Conservation (phyloP, 2,797 vertebrate species). For the Eulemur rubriventer region DNA sequence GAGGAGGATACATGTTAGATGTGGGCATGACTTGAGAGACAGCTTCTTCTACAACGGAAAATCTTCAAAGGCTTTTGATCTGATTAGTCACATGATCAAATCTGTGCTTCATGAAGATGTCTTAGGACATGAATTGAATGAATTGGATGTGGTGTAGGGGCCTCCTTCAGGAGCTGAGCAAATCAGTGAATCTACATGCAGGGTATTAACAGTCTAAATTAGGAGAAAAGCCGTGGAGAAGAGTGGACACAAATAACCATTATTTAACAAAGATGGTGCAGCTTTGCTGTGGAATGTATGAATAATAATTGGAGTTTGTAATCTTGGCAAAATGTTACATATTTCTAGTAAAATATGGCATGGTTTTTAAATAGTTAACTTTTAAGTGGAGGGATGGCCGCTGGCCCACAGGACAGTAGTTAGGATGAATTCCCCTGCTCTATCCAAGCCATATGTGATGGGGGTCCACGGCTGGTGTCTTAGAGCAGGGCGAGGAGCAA, state of each 20-base stretch:
- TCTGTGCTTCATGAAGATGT: background rate
- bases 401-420: background rate
- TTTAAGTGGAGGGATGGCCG: background rate
- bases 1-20: background rate
- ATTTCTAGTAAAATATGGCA: background rate
- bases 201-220: background rate
- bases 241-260: background rate
- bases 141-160: background rate
- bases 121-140: background rate
- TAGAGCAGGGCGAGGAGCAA: fast-evolving
- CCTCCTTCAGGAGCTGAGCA: background rate
- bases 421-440: background rate
- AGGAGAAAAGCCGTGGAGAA: background rate
- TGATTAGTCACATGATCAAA: background rate
- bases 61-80: background rate
- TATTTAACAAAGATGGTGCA: background rate
- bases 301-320: background rate
- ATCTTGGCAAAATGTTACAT: background rate
- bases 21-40: background rate
- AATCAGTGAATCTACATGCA: background rate
- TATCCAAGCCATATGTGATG: too few species aligned
- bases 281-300: background rate
- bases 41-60: background rate
- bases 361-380: constrained; percentile 3
- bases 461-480: background rate